Evolutionary conservation across 2,888 invertebrate species (phyloP).

Genomic region (Lithophane leautieri): DNA sequence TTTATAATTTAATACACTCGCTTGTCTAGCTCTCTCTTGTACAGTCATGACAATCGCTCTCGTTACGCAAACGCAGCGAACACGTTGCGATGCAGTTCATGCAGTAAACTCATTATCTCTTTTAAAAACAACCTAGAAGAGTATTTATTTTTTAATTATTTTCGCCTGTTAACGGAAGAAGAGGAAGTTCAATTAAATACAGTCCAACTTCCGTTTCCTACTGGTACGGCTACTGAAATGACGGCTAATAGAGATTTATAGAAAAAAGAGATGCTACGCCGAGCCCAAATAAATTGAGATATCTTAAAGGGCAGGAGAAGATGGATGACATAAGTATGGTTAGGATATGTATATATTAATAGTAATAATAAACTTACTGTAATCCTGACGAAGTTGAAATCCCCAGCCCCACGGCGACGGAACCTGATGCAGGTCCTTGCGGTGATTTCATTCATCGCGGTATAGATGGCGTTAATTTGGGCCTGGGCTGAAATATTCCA

Average conservation of each 20-base stretch:
- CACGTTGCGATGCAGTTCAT: background rate
- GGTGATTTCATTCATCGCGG: slow-evolving; percentile 54
- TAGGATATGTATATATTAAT: background rate
- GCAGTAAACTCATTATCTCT: background rate
- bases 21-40: too few relatives aligned
- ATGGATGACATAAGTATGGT: background rate
- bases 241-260: background rate
- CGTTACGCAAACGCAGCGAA: too few relatives aligned
- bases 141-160: too few relatives aligned
- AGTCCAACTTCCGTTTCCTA: background rate
- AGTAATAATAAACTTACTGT: slow-evolving; percentile 65
- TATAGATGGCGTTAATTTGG: slow-evolving; percentile 50
- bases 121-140: background rate
- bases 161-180: too few relatives aligned
- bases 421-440: slow-evolving; percentile 68
- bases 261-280: too few relatives aligned
- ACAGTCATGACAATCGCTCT: too few relatives aligned
- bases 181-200: background rate
- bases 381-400: slow-evolving; percentile 65
- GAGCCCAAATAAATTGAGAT: background rate
- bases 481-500: slow-evolving; percentile 34
- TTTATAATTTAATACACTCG: too few relatives aligned
- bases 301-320: background rate
- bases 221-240: background rate
- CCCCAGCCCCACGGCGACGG: slow-evolving; percentile 56